Evolutionary conservation across 2,797 vertebrate species (phyloP).

Genomic region (Morus bassanus): DNA sequence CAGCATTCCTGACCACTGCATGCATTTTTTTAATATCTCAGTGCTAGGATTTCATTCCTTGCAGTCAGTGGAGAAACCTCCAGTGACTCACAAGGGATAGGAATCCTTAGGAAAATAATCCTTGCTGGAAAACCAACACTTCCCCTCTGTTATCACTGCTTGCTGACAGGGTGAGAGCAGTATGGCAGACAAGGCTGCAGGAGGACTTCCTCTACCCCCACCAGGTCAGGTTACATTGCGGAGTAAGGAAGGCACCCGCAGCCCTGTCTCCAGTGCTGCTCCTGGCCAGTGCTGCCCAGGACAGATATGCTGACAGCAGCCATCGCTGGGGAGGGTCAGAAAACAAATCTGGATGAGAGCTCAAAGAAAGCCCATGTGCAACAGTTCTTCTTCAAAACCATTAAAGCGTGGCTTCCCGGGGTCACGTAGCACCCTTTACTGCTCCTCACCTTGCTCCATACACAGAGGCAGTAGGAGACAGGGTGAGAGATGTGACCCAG

Average conservation of each 20-base stretch:
- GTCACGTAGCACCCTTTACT: fast-evolving
- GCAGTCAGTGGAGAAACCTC: constrained; percentile 16
- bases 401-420: not conserved
- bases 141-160: not conserved
- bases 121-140: constrained; percentile 16
- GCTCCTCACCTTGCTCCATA: not conserved
- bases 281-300: not conserved
- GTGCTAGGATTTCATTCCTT: constrained; percentile 1
- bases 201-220: not conserved
- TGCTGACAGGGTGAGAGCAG: not conserved
- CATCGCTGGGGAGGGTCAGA: fast-evolving
- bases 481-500: not conserved
- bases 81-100: constrained; percentile 21
- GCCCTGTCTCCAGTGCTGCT: not conserved
- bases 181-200: not conserved
- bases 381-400: not conserved
- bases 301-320: not conserved
- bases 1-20: not conserved
- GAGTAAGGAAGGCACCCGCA: not conserved
- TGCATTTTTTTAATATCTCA: not conserved
- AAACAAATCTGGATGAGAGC: not conserved
- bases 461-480: not conserved
- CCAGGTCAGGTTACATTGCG: not conserved
- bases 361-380: not conserved
- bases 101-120: constrained; percentile 35